Percentiles rank a stretch among this genome's conserved stretches.
These are phyloP conservation scores for Sceloporus tristichus DNA, from an alignment of 2,113 vertebrate species.

Conservation along the genomic window DNA sequence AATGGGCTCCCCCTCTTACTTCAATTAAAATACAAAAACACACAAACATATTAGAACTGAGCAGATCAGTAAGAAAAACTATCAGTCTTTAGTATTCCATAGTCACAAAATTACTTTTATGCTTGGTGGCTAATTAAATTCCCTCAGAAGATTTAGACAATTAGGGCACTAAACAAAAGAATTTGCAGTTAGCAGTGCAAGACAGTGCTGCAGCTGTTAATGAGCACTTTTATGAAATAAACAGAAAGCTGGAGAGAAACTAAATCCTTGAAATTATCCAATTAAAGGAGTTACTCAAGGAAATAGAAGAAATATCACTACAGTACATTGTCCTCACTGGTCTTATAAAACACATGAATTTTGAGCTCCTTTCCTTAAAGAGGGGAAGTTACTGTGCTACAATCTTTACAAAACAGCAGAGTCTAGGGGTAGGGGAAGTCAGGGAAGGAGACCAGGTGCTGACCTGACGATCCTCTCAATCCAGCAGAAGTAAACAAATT, in stretches of 20 bases:
- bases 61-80: constrained; percentile 13
- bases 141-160: constrained; percentile 4
- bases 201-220: constrained; percentile 6
- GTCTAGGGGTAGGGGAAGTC: background rate
- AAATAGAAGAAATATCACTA: constrained; percentile 28
- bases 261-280: constrained; percentile 18
- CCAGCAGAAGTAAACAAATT: background rate
- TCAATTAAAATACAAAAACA: background rate
- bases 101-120: constrained; percentile 16
- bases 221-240: constrained; percentile 35
- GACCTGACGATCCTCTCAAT: background rate
- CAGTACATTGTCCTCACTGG: constrained; percentile 23
- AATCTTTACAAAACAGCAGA: background rate
- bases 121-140: constrained; percentile 38
- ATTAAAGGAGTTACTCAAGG: background rate
- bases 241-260: constrained; percentile 21
- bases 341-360: background rate
- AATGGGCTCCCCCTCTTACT: background rate
- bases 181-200: constrained; percentile 15
- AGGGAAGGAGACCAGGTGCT: background rate
- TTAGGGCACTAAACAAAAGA: constrained; percentile 2
- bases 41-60: background rate
- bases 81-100: constrained; percentile 11
- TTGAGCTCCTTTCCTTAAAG: background rate
- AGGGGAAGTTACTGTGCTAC: background rate